Percentiles rank a stretch among this genome's conserved stretches.
phyloP scores from a whole-genome alignment of 2,888 invertebrate species.

The Eueremaeus valkanovi region DNA sequence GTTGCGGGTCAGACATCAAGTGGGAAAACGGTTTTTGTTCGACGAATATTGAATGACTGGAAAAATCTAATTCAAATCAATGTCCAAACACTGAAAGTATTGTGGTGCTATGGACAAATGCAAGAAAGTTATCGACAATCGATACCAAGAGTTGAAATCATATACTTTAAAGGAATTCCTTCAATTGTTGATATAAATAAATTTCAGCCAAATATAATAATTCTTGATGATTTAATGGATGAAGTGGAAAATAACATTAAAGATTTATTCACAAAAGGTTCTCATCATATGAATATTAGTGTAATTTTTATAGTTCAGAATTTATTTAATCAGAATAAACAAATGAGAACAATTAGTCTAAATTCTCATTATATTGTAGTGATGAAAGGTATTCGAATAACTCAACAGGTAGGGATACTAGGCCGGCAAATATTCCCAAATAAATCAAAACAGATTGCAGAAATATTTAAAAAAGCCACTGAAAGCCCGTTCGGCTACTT shows the following conservation, averaged over 20 bases:
- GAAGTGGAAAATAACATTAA: not conserved
- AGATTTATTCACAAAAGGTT: constrained; percentile 40
- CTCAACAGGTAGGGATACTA: not conserved
- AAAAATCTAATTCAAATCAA: not conserved
- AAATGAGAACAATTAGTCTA: constrained; percentile 37
- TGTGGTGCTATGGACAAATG: not conserved
- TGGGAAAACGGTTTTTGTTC: not conserved
- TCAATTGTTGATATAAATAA: not conserved
- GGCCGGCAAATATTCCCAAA: constrained; percentile 30
- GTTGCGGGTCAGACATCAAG: not conserved
- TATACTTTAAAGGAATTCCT: not conserved
- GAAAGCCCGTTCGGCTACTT: constrained; percentile 21
- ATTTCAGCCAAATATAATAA: not conserved
- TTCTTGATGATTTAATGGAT: constrained; percentile 40
- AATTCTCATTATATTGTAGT: constrained; percentile 36
- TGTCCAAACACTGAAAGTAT: not conserved
- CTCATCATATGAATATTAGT: constrained; percentile 40
- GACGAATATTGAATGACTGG: not conserved
- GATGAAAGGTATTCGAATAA: constrained; percentile 26
- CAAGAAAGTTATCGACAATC: not conserved
- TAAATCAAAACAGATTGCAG: constrained; percentile 7
- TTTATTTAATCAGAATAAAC: constrained; percentile 37
- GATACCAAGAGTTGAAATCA: not conserved
- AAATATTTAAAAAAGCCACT: constrained; percentile 39
- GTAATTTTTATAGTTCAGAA: constrained; percentile 39